phyloP scores from a whole-genome alignment of 1,140 invertebrate genomes.

The Drosophila lowei region DNA sequence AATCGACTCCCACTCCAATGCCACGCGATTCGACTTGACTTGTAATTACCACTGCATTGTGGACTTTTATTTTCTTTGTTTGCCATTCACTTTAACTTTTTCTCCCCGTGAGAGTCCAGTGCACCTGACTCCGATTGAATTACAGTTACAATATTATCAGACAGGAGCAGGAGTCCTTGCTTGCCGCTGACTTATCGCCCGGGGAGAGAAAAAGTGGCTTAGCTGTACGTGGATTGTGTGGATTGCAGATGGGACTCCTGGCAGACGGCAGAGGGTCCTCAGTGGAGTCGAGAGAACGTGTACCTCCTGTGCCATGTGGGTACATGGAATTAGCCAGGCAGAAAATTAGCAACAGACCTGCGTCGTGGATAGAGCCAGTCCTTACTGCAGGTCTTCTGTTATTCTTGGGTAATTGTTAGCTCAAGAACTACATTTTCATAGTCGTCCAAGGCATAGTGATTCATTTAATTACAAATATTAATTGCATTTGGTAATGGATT shows the following conservation, averaged over 20 bases:
- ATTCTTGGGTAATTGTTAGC: conserved; percentile 5
- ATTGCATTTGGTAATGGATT: too few species aligned
- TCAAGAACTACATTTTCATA: too few species aligned
- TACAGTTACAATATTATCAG: conserved; percentile 72
- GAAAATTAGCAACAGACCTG: conserved; percentile 22
- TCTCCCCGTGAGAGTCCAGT: conserved; percentile 13
- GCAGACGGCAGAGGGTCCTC: neutral
- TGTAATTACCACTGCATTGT: conserved; percentile 80
- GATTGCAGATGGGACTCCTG: conserved; percentile 2
- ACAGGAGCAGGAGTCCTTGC: conserved; percentile 33
- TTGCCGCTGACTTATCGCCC: conserved; percentile 29
- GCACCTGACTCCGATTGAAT: conserved; percentile 60
- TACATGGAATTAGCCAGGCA: conserved; percentile 14
- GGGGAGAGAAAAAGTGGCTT: neutral
- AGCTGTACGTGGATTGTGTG: neutral
- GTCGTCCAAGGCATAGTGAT: too few species aligned
- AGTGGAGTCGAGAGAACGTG: neutral
- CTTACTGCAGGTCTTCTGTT: neutral
- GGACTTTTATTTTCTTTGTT: conserved; percentile 55
- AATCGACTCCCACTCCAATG: conserved; percentile 22
- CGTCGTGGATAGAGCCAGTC: neutral
- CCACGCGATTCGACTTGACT: conserved; percentile 36
- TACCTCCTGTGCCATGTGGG: conserved; percentile 20
- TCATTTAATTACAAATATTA: too few species aligned
- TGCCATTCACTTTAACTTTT: conserved; percentile 39